These are phyloP conservation scores for Rotaria macrura DNA, from an alignment of 2,888 invertebrate genomes.

Conservation along the genomic window DNA sequence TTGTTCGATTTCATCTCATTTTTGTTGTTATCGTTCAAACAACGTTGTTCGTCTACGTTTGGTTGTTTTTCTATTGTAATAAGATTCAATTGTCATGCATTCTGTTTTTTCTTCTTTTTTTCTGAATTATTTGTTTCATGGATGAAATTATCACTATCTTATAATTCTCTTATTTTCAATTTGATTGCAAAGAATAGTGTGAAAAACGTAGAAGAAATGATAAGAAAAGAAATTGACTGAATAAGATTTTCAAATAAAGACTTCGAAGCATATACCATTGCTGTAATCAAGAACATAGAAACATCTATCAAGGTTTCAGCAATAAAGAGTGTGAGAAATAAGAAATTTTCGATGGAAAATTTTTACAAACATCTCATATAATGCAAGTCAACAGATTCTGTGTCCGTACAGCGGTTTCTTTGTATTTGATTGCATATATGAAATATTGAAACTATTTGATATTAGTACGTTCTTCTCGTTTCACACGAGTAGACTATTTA, in stretches of 20 bases:
- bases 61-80: not conserved
- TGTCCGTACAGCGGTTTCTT: no score
- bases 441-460: no score
- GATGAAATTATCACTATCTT: not conserved
- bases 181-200: not conserved
- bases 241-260: not conserved
- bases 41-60: not conserved
- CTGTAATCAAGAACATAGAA: not conserved
- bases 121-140: not conserved
- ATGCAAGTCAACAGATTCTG: no score
- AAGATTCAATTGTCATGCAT: not conserved
- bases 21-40: not conserved
- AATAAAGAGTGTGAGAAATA: no score
- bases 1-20: not conserved
- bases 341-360: no score
- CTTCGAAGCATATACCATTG: not conserved
- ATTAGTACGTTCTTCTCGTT: no score
- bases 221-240: not conserved
- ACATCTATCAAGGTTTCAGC: no score
- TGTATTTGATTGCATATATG: no score
- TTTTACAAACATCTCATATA: no score
- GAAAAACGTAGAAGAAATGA: not conserved
- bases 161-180: not conserved
- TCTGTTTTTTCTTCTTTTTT: not conserved
- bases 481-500: no score